Percentiles rank a stretch among this genome's conserved stretches.
Conservation (phyloP, 2,113 vertebrate species). For the Penelope pileata region DNA sequence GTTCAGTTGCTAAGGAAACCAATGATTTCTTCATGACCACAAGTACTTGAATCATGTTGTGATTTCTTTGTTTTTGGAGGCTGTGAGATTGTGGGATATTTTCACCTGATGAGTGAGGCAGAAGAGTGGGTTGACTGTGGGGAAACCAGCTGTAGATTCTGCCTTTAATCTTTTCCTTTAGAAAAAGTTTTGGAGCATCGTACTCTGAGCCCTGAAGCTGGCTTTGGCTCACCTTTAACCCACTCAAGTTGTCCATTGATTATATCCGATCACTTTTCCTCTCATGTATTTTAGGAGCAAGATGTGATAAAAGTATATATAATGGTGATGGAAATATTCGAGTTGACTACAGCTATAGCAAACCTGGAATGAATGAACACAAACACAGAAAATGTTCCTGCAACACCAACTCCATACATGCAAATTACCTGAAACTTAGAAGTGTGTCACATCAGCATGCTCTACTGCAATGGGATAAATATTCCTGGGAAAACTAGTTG, state of each 20-base stretch:
- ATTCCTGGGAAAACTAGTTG: rapidly evolving
- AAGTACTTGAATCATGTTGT: conserved; percentile 36
- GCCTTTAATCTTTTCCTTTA: background rate
- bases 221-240: background rate
- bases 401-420: rapidly evolving
- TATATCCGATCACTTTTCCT: background rate
- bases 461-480: background rate
- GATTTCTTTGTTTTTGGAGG: conserved; percentile 20
- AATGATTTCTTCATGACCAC: conserved; percentile 43
- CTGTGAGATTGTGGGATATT: background rate
- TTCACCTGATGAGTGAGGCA: background rate
- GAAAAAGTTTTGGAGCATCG: background rate
- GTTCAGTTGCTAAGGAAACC: conserved; percentile 69
- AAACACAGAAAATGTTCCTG: background rate
- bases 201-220: background rate
- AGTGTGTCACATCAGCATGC: background rate
- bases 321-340: background rate
- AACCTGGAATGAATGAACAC: background rate
- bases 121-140: background rate
- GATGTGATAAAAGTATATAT: background rate
- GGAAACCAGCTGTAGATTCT: background rate
- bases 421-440: background rate
- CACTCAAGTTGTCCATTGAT: background rate
- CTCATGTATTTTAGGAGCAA: background rate
- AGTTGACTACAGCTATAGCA: background rate